Base-by-base conservation (phyloP, 2,113 vertebrate genomes). In the Morone saxatilis region DNA sequence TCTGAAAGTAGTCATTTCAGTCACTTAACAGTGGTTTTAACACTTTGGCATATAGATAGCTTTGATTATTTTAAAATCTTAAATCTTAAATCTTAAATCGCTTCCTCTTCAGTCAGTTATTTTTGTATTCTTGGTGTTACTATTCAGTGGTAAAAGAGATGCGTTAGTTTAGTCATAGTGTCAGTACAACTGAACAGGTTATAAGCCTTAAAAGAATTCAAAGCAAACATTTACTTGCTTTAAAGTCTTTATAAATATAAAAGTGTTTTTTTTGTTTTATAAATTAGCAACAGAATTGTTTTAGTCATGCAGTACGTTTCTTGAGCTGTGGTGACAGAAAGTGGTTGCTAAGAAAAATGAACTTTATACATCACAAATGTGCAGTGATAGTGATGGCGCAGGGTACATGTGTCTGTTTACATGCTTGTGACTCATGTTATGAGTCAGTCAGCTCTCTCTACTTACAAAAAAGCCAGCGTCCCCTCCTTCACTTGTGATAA, bases 401-500 rank as follows among this genome's bases (percentile, higher is more conserved):
- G 31, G 31, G 40, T 19, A 2, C 45, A 57, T 36, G 48, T 16
- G 65, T 75, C 80, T 69, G 73, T 73, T 71, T 76, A 76, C 71
- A 71, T 59, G 50, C 74, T 11, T 11, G 68, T 14, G 68, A 41
- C 57, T 57, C 50, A 31, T 74, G 78, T 69, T 56, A 31, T 74
- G 83, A 80, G 40, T 63, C 43, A 25, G 54, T 68, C 63, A 61
- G 81, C 69, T 73, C 72, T 67, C 71, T 51, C 1, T 17, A 13
- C 68, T 71, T 3, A 66, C 60, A 50, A 41, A 76, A 67, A 45
- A 71, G 17, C 19, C 51, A 47, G 47, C 0, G 59, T 59, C 66
- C 25, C 57, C 76, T 85, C 73, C 53, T 86, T 83, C 76, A 81
- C 83, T 84, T 96, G 95, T 95, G 96, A 96, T 95, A 94, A 96